Evolutionary conservation across 2,888 invertebrate genomes (phyloP), one percentile per base, ranked within the genome.

Genomic region (Cataglyphis cursor): DNA sequence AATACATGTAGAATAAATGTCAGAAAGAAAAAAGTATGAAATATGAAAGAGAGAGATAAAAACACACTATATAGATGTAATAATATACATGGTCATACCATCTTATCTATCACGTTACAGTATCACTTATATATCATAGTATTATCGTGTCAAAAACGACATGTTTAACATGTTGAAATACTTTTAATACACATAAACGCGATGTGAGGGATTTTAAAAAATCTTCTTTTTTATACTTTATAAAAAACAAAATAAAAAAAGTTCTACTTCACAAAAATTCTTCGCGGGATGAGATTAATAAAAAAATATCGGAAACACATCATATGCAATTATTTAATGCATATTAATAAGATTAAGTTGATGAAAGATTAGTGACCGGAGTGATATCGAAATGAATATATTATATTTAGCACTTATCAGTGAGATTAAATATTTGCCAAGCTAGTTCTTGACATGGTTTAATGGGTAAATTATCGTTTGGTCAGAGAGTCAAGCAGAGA

Each of bases 371-470:
- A 9, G 8, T 44, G 31, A 68, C 0, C 6, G 6, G 6, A 35
- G 35, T 35, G 15, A 10, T 41, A 28, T 44, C 21, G n/a, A 21
- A 44, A 41, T 31, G 57, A 57, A 59, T 59, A 21, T 35, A 35
- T 35, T 35, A 35, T 41, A 64, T 65, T 75, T 75, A 64, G 12
- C 10, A 51, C 35, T 62, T 62, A 21, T 10, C 28, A 21, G 18
- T n/a, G 15, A 10, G 31, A 41, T 57, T 75, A 75, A 35, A 51
- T 38, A 75, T 75, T 78, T 78, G 68, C 41, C 21, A 24, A 78
- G 44, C 57, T 78, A 78, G 59, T 78, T 21, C 57, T 57, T 38
- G 54, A 54, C 15, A 24, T 66, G 31, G 78, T 78, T 78, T 78
- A 68, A 78, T 41, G 44, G 41, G 21, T 59, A 57, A 78, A 68